Evolutionary conservation across 2,888 invertebrate species (phyloP).

Genomic region (Cataglyphis livida): DNA sequence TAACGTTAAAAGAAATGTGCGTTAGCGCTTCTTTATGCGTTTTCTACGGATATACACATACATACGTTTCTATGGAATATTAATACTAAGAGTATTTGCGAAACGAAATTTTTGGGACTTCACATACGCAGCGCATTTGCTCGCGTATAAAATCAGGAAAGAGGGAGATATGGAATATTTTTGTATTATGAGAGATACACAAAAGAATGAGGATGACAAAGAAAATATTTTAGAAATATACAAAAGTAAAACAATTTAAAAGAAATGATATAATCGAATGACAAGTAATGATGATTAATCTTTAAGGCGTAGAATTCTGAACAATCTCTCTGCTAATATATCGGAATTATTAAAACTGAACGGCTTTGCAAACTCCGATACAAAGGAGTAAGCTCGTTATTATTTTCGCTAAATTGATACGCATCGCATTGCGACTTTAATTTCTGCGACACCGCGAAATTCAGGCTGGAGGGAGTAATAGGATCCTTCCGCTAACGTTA

Average conservation of each 20-base stretch:
- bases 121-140: neutral
- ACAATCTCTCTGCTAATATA: neutral
- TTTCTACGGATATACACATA: neutral
- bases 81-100: constrained; percentile 28
- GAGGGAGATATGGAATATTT: constrained; percentile 7
- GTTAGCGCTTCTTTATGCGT: constrained; percentile 42
- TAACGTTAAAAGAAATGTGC: constrained; percentile 43
- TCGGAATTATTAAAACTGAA: neutral
- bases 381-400: neutral
- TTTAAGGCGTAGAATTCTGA: neutral
- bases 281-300: neutral
- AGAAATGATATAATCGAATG: neutral
- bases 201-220: neutral
- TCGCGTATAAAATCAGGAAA: neutral
- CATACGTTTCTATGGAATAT: neutral
- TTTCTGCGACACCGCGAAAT: constrained; percentile 41
- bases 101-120: neutral
- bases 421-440: constrained; percentile 15
- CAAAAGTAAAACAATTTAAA: neutral
- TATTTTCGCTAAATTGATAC: constrained; percentile 7
- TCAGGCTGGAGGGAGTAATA: constrained; percentile 57
- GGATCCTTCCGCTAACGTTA: constrained; percentile 55
- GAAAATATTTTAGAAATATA: neutral
- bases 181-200: constrained; percentile 6
- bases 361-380: neutral